Evolutionary conservation across 2,797 vertebrate genomes (phyloP).

Genomic region (Podargus strigoides): DNA sequence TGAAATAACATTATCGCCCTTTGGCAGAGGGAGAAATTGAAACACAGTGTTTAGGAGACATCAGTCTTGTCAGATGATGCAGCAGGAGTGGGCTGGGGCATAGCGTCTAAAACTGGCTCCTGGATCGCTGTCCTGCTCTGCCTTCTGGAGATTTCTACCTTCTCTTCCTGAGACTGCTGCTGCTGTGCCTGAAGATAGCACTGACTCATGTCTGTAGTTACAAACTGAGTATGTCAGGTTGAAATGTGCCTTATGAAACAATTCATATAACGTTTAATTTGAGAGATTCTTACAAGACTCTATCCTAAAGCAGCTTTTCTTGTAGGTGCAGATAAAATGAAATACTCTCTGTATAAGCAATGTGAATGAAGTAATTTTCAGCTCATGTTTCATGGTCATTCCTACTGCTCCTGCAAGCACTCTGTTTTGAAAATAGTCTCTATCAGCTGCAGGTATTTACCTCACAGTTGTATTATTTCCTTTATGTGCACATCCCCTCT

Average conservation of each 20-base stretch:
- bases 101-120: neutral
- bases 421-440: neutral
- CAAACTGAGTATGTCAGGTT: neutral
- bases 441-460: neutral
- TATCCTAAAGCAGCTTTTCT: neutral
- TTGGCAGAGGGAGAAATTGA: constrained; percentile 10
- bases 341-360: neutral
- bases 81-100: neutral
- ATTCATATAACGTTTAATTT: neutral
- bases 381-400: neutral
- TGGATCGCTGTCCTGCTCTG: neutral
- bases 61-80: neutral
- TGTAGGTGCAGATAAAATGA: neutral
- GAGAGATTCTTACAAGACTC: neutral
- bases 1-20: constrained; percentile 42
- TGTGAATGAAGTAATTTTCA: neutral
- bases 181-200: neutral
- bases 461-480: neutral
- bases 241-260: neutral
- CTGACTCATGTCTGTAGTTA: neutral
- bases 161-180: neutral
- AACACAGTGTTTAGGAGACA: neutral
- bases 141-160: neutral
- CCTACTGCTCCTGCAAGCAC: neutral
- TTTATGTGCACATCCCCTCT: neutral